phyloP scores from a whole-genome alignment of 2,797 vertebrate genomes.

The Agapornis canus region DNA sequence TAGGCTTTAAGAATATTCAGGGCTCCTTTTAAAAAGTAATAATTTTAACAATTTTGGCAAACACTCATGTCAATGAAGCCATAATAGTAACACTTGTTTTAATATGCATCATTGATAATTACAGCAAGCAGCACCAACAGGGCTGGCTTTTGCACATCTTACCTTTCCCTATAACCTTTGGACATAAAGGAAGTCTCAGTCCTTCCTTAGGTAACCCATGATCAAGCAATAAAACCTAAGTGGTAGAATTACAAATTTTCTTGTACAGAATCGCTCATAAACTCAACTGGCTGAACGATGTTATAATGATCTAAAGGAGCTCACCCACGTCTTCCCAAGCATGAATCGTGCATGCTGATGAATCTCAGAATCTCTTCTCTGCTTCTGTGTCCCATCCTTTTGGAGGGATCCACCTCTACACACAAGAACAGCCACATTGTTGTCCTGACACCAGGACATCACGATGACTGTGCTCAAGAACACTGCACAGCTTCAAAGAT shows the following conservation, averaged over 20 bases:
- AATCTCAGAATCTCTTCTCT: background rate
- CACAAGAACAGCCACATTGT: background rate
- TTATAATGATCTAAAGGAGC: background rate
- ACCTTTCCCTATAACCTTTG: background rate
- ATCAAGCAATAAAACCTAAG: background rate
- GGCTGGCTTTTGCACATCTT: background rate
- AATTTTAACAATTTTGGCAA: background rate
- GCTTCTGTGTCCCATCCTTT: background rate
- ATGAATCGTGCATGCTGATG: background rate
- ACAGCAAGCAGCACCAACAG: background rate
- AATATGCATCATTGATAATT: background rate
- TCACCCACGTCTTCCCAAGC: background rate
- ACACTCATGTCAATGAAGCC: background rate
- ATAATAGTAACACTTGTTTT: background rate
- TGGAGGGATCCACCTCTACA: background rate
- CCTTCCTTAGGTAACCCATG: background rate
- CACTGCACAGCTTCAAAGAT: background rate
- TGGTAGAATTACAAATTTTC: background rate
- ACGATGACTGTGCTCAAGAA: background rate
- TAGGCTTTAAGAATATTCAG: background rate
- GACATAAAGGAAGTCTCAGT: background rate
- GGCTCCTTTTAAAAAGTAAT: background rate
- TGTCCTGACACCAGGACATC: background rate
- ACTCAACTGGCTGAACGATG: background rate
- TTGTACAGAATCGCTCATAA: background rate